Evolutionary conservation across 1,140 invertebrate species (phyloP), one percentile per base, ranked within the genome.

Genomic region (Ectropis grisescens): DNA sequence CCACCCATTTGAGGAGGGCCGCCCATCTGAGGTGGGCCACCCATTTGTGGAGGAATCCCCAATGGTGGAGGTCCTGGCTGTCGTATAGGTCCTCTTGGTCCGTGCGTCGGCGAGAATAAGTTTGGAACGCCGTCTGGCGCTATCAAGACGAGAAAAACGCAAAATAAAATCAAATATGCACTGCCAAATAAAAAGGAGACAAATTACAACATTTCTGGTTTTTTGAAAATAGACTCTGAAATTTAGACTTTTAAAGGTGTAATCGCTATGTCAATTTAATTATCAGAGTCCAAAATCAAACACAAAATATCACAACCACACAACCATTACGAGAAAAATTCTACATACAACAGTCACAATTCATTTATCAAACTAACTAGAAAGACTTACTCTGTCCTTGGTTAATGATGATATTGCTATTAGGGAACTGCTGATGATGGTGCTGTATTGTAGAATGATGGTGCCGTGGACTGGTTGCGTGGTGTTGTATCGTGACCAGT

Each of bases 401-500:
- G 34, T 76, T 81, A 6, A 81, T 68, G 29, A 81, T 78, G 19
- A 81, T 78, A 41, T 80, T 78, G 31, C 72, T 58, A 0, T 62
- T 52, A 47, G 68, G 72, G 40, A 74, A 81, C 44, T 76, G 71
- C 44, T 76, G 71, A 39, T 80, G 72, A 28, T 79, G 75, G 30
- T 82, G 82, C 2, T 67, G 60, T 39, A 78, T 67, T 12, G 68
- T 58, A 8, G 69, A 48, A 42, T 82, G 80, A 22, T 80, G 82
- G 29, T 80, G 82, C 12, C 78, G 47, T 0, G 82, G 79, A 24
- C 80, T 80, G 4, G 91, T 88, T 23, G 92, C 92, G 80, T 94
- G 92, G 78, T 94, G 92, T 51, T 94, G 92, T 38, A 94, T 92
- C 2, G 93, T 94, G 19, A 85, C 86, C 39, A 89, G 79, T 40